Evolutionary conservation across 2,797 vertebrate species (phyloP), one percentile per base, ranked within the genome.

Genomic region (Coracias cyanogaster): DNA sequence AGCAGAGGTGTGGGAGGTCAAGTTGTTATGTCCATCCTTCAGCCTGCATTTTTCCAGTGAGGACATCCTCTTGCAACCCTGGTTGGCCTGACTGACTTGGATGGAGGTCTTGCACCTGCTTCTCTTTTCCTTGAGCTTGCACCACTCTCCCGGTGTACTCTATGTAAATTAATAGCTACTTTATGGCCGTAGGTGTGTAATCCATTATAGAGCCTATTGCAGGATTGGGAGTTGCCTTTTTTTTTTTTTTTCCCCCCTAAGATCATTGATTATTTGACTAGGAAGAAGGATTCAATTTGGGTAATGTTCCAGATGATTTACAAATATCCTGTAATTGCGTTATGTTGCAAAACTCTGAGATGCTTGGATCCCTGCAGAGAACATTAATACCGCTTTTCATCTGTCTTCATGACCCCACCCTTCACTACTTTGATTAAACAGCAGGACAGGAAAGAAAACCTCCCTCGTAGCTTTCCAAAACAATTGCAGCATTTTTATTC

Each of bases 371-470:
- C 51, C 51, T 76, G 54, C 0, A 0, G 43, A 87, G 58, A 90
- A 58, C 29, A 52, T 71, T 51, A 72, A 46, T 82, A 31, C 19
- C 57, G 29, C 43, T 86, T 58, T 91, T 95, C 31, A 49, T 71
- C 39, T 71, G 39, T 72, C 74, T 78, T 49, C 6, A 8, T 78
- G 76, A 88, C 66, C 73, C 64, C 62, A 72, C 4, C 90, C 71
- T 65, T 89, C 22, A 17, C 28, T 81, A 35, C 76, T 83, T 92
- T 70, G 82, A 89, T 96, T 86, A 81, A 87, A 91, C 43, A 86
- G 24, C 29, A 87, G 82, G 58, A 87, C 81, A 71, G 72, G 87
- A 57, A 89, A 87, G 61, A 67, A 84, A 74, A n/a, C 48, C 69
- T 89, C 76, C 69, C 54, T 91, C 18, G 0, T 29, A 91, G 61